Evolutionary conservation across 1,140 invertebrate species (phyloP), one percentile per base, ranked within the genome.

Genomic region (Drosophila erecta): DNA sequence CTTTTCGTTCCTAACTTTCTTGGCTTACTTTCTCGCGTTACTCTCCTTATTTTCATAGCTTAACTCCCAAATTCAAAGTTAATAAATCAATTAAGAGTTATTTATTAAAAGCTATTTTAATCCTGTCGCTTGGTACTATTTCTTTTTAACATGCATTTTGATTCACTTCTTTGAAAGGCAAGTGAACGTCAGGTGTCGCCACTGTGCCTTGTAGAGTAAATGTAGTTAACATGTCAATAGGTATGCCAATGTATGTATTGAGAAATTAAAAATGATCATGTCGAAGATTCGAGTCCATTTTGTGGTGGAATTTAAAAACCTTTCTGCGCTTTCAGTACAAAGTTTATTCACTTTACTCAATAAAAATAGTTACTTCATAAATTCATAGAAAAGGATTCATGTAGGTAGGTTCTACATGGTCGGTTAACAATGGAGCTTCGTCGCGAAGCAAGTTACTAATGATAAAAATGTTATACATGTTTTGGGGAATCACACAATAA

Each of bases 381-480:
- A 35, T 43, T 67, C 46, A 20, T 41, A 41, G 33, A 49, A 41
- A 24, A 24, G 43, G 24, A 1, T 47, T 44, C 20, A 33, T 33
- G 15, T 11, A 27, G 27, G 51, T 24, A n/a, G 43, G 44, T n/a
- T 27, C 30, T 53, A 53, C n/a, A 20, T 20, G 30, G 17, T 67
- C 15, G 60, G 15, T 27, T 67, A 67, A 67, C 64, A 67, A 65
- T 15, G 30, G 37, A 65, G 64, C 60, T 67, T 53, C 46, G 33
- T 65, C 11, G 17, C 62, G 59, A 43, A 65, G 56, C 56, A 37
- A 35, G 46, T 51, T 11, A 65, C 47, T 51, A 53, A 65, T 49
- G 35, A 49, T 70, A 79, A 11, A 75, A 83, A 79, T 75, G 55
- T 79, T 69, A 40, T 15, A 83, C 74, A 78, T 74, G 69, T 64